These are phyloP conservation scores for Ceratosolen fusciceps DNA, from an alignment of 1,140 invertebrate species.

Conservation along the genomic window DNA sequence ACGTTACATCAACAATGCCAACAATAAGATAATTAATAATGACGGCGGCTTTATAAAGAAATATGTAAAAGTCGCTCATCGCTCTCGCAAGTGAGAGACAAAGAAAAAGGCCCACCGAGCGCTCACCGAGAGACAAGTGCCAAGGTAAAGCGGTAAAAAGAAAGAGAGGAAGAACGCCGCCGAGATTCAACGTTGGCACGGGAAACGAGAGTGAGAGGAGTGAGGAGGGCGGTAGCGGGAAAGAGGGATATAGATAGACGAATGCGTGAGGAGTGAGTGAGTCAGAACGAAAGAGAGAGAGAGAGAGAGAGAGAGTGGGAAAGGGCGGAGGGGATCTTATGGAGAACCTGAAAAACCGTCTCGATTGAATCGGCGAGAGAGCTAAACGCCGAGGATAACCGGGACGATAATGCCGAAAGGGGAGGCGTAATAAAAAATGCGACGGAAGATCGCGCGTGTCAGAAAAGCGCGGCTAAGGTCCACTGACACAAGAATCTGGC, in stretches of 20 bases:
- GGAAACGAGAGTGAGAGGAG: neutral
- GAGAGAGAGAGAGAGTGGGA: neutral
- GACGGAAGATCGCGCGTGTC: neutral
- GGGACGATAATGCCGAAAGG: neutral
- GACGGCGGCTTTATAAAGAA: neutral
- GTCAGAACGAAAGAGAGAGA: too few species aligned
- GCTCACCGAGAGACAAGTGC: slow-evolving; percentile 19
- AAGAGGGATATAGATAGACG: too few species aligned
- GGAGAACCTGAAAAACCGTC: neutral
- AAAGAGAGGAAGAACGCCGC: slow-evolving; percentile 20
- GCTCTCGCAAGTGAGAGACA: slow-evolving; percentile 6
- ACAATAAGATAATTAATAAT: too few species aligned
- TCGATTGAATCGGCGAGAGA: neutral
- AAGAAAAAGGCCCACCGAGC: slow-evolving; percentile 9
- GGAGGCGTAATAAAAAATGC: neutral
- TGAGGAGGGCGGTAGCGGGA: neutral
- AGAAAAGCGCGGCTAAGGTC: neutral
- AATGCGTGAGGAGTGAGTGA: neutral
- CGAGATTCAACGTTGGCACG: neutral
- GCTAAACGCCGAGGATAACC: neutral
- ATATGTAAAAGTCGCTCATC: slow-evolving; percentile 22
- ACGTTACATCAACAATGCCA: too few species aligned
- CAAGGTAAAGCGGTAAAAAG: slow-evolving; percentile 38
- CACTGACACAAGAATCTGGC: neutral
- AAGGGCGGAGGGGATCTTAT: neutral